These are phyloP conservation scores for Melanerpes formicivorus DNA, from an alignment of 2,113 vertebrate species.

Conservation along the genomic window DNA sequence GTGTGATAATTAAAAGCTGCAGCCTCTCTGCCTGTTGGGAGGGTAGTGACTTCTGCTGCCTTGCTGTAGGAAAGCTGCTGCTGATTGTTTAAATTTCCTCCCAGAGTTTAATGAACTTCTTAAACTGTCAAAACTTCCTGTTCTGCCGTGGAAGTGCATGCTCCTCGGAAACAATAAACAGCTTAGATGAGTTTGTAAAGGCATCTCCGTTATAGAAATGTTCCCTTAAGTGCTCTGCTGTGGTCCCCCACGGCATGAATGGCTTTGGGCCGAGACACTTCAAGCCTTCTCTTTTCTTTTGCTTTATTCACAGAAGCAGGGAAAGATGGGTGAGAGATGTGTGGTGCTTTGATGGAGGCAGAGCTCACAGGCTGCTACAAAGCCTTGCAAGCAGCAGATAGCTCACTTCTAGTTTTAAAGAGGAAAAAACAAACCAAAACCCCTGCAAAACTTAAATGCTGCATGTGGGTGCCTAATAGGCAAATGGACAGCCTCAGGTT, in stretches of 20 bases:
- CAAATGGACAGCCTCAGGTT: not conserved
- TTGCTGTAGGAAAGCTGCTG: slow-evolving; percentile 26
- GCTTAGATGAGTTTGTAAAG: slow-evolving; percentile 27
- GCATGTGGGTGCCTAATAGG: not conserved
- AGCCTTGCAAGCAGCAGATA: not conserved
- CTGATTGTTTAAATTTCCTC: slow-evolving; percentile 59
- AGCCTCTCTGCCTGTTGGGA: slow-evolving; percentile 15
- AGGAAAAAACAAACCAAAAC: not conserved
- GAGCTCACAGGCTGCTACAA: not conserved
- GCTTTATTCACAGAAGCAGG: not conserved
- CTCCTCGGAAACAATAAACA: slow-evolving; percentile 55
- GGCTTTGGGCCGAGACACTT: not conserved
- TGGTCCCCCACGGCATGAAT: not conserved
- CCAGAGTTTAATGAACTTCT: slow-evolving; percentile 64
- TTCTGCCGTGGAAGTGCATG: slow-evolving; percentile 45
- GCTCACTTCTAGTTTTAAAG: not conserved
- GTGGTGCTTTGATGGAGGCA: not conserved
- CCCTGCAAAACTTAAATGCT: not conserved
- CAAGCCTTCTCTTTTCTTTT: not conserved
- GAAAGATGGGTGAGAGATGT: not conserved
- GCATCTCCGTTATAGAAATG: slow-evolving; percentile 19
- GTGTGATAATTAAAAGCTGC: slow-evolving; percentile 68
- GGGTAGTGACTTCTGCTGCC: not conserved
- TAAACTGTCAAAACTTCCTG: slow-evolving; percentile 55
- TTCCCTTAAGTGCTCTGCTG: not conserved